Conservation (phyloP, 2,797 vertebrate genomes). For the Anas capensis region DNA sequence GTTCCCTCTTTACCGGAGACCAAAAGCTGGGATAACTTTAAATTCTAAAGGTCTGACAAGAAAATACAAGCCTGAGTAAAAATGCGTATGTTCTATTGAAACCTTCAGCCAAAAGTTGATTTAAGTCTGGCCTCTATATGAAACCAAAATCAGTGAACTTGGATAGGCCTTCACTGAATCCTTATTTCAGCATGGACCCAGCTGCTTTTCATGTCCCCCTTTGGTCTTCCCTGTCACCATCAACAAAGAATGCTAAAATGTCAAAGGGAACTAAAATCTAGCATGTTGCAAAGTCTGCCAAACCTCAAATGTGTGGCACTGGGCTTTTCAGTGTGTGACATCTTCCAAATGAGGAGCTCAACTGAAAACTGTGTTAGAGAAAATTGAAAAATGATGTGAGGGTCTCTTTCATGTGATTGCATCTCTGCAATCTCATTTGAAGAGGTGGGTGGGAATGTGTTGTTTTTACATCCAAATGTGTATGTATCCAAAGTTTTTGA, state of each 20-base stretch:
- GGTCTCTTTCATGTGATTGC: background rate
- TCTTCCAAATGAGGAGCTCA: background rate
- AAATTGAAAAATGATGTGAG: background rate
- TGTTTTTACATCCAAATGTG: background rate
- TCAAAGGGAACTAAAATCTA: slow-evolving; percentile 3
- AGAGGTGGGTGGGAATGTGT: background rate
- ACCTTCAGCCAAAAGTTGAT: background rate
- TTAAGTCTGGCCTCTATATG: background rate
- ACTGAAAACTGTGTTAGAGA: background rate
- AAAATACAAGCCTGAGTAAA: background rate
- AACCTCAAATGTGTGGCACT: background rate
- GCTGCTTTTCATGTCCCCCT: background rate
- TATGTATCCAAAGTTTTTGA: background rate
- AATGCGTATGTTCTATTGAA: background rate
- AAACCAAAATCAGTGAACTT: background rate
- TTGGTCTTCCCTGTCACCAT: background rate
- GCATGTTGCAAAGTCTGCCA: background rate
- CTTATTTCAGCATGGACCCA: background rate
- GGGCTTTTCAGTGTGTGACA: background rate
- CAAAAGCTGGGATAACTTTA: background rate
- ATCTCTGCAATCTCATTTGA: background rate
- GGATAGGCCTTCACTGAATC: background rate
- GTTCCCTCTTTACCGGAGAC: background rate
- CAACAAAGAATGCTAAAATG: background rate
- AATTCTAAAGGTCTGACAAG: background rate